Evolutionary conservation across 1,140 invertebrate genomes (phyloP).

Genomic region (Palaemon carinicauda): DNA sequence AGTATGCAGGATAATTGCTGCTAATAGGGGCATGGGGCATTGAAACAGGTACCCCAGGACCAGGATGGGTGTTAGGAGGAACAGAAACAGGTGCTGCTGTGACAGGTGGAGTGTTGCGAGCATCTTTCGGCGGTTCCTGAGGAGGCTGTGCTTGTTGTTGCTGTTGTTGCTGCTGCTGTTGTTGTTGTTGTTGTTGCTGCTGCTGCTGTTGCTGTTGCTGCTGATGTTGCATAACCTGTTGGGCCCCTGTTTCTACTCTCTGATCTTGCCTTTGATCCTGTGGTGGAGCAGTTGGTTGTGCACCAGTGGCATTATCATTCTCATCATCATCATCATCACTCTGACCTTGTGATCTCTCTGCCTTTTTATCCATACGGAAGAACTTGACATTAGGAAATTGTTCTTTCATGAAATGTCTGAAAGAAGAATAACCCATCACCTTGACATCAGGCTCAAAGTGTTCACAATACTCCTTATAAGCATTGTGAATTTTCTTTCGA

Average conservation of each 20-base stretch:
- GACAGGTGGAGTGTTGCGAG: conserved; percentile 45
- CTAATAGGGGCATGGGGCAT: conserved; percentile 56
- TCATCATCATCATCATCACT: conserved; percentile 59
- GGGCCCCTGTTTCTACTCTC: conserved; percentile 23
- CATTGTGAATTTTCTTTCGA: conserved; percentile 76
- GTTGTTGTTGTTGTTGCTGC: background rate
- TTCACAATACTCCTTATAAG: conserved; percentile 77
- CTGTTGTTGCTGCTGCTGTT: background rate
- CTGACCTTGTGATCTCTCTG: conserved; percentile 40
- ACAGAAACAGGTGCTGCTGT: conserved; percentile 41
- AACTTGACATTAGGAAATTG: conserved; percentile 82
- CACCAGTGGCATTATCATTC: conserved; percentile 30
- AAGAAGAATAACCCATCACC: conserved; percentile 81
- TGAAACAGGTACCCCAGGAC: conserved; percentile 43
- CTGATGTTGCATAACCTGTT: conserved; percentile 41
- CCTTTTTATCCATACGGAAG: conserved; percentile 63
- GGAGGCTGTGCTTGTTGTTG: conserved; percentile 18
- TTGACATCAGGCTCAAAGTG: conserved; percentile 64
- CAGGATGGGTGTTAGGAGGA: conserved; percentile 51
- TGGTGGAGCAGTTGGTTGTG: conserved; percentile 36
- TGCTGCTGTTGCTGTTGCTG: conserved; percentile 4
- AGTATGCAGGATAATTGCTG: conserved; percentile 56
- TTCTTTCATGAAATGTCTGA: conserved; percentile 81
- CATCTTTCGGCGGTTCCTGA: conserved; percentile 48
- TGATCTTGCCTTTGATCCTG: conserved; percentile 52